Conservation (phyloP, 2,888 invertebrate genomes). For the Autographa gamma region DNA sequence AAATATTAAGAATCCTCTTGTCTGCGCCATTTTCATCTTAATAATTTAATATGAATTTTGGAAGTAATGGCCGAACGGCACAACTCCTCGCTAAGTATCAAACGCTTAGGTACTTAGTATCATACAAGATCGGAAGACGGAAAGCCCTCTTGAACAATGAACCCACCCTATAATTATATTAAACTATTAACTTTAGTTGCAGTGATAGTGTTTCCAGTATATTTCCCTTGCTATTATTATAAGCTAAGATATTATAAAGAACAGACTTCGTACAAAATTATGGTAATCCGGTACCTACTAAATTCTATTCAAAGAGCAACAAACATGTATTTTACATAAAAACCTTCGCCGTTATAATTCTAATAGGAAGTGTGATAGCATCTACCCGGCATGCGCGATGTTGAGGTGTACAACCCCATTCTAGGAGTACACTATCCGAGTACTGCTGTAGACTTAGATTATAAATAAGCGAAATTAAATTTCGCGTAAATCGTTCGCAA, state of each 20-base stretch:
- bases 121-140: too few species aligned
- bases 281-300: not conserved
- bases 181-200: not conserved
- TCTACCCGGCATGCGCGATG: constrained; percentile 5
- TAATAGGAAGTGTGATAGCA: constrained; percentile 1
- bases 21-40: not conserved
- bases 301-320: constrained; percentile 1
- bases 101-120: too few species aligned
- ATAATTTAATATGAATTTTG: not conserved
- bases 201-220: not conserved
- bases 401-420: constrained; percentile 25
- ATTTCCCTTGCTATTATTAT: not conserved
- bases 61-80: too few species aligned
- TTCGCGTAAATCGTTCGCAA: constrained; percentile 50
- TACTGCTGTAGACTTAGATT: constrained; percentile 37
- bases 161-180: not conserved
- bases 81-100: too few species aligned
- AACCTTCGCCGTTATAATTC: constrained; percentile 4
- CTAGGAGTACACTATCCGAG: not conserved
- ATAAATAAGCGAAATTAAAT: constrained; percentile 51
- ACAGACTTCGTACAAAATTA: not conserved
- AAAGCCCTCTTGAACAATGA: not conserved
- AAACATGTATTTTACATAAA: constrained; percentile 4
- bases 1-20: not conserved
- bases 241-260: not conserved